Base-by-base conservation (phyloP, 2,113 vertebrate genomes). In the Ceuthmochares aereus region DNA sequence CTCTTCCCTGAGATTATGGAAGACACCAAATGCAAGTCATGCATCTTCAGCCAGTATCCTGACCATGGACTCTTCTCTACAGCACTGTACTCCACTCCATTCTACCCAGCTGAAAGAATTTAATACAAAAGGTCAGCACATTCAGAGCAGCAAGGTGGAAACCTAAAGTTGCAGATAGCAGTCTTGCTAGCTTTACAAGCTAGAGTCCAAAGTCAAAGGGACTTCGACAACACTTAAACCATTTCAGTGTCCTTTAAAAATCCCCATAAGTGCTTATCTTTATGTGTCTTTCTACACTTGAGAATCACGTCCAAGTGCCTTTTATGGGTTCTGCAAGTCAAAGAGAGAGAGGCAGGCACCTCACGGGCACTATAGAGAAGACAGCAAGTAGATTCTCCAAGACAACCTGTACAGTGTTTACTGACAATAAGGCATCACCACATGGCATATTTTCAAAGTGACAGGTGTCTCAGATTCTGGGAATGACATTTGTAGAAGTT, bases 201-300 rank as follows among this genome's bases (percentile, higher is more conserved):
- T 8, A 22, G 16, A 75, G 49, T 32, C 66, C 0, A 0, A 93
- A 95, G 79, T 90, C 45, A 89, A 84, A 92, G 68, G 37, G 55
- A 95, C 84, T 88, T 95, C 68, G 86, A 77, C 56, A 81, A 63
- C 92, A 86, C 83, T 93, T 84, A 89, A 94, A 37, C 45, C 83
- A 86, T 75, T 95, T 69, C 80, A 84, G 29, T 67, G 75, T 90
- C 89, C 60, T 90, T 77, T 64, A 97, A 92, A 93, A 81, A 70
- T 26, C 55, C 55, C 68, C 15, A 0, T 42, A 88, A 93, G 89
- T 90, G 67, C 52, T 80, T 78, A 85, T 90, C 76, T 47, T 84
- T 80, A 70, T 30, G 25, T 55, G 55, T 90, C 73, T 70, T 84
- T 90, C 83, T 45, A 7, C 64, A 94, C 83, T 81, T 47, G 32